Percentiles rank a stretch among this genome's conserved stretches.
phyloP scores from a whole-genome alignment of 2,113 vertebrate species.

The Eulemur macaco region DNA sequence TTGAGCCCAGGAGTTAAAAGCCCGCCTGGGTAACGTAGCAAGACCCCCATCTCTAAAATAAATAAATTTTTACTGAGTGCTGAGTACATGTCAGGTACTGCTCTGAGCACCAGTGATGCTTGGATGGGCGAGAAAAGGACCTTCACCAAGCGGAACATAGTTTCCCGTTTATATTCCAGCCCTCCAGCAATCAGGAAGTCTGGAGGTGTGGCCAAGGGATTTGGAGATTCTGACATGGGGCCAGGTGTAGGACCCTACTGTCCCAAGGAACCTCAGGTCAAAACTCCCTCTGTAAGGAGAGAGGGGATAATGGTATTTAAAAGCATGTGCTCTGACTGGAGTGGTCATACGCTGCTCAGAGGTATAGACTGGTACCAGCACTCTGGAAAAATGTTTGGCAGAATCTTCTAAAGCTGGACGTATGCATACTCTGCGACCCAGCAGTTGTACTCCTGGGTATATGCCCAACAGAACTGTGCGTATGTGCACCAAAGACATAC shows the following conservation, averaged over 20 bases:
- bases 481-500: background rate
- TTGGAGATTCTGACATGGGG: background rate
- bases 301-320: background rate
- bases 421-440: background rate
- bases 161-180: background rate
- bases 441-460: background rate
- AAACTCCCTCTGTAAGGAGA: background rate
- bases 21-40: too few relatives aligned
- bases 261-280: background rate
- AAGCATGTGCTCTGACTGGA: background rate
- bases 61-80: background rate
- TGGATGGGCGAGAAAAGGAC: too few relatives aligned
- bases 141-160: fast-evolving
- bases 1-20: too few relatives aligned
- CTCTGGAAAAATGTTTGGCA: background rate
- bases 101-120: background rate
- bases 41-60: too few relatives aligned
- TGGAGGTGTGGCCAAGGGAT: background rate
- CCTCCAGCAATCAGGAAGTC: background rate
- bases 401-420: background rate
- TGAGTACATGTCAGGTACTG: background rate
- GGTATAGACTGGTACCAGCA: fast-evolving
- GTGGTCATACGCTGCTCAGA: background rate
- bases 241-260: background rate
- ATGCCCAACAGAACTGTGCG: fast-evolving